Percentiles rank a stretch among this genome's conserved stretches.
phyloP scores from a whole-genome alignment of 2,888 invertebrate species.

The Mythimna pallens region DNA sequence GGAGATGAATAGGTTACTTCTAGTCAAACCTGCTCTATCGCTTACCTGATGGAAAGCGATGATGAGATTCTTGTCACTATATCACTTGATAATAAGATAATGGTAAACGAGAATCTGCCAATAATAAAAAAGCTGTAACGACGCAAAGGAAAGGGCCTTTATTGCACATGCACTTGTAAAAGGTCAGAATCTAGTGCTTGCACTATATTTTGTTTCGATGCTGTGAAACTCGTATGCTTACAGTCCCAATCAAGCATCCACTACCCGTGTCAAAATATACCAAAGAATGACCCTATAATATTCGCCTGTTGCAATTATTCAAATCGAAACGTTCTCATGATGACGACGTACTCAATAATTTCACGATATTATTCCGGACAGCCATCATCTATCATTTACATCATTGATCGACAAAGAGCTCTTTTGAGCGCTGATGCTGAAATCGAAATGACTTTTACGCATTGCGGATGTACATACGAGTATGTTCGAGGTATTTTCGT shows the following conservation, averaged over 20 bases:
- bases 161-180: no score
- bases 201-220: neutral
- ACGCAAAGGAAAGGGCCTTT: no score
- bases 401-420: constrained; percentile 61
- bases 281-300: constrained; percentile 35
- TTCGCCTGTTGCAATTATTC: constrained; percentile 47
- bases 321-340: constrained; percentile 30
- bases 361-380: constrained; percentile 48
- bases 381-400: constrained; percentile 58
- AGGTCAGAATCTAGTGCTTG: no score
- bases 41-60: no score
- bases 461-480: constrained; percentile 36
- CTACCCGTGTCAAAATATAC: constrained; percentile 17
- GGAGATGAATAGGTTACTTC: no score
- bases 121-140: no score
- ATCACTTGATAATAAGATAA: no score
- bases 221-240: neutral
- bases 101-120: no score
- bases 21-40: no score
- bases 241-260: constrained; percentile 15
- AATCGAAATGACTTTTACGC: constrained; percentile 56
- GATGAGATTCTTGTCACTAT: no score
- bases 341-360: constrained; percentile 53
- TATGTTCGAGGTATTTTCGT: neutral
- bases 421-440: constrained; percentile 49